Conservation (phyloP, 1,140 invertebrate genomes). For the Drosophila chauvacae region DNA sequence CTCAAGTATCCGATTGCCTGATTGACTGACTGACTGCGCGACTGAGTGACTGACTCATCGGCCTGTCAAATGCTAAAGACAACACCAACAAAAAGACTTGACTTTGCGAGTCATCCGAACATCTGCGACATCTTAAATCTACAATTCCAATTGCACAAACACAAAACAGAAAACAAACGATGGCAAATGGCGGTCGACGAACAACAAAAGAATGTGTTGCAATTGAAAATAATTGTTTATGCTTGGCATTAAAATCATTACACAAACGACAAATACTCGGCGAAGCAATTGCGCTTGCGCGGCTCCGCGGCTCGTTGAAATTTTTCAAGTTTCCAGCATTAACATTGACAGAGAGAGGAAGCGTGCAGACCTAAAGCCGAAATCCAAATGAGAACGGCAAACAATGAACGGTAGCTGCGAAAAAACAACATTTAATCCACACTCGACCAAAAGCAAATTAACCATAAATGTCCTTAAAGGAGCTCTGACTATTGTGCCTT, state of each 20-base stretch:
- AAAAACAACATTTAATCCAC: slow-evolving; percentile 12
- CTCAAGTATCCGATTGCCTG: slow-evolving; percentile 27
- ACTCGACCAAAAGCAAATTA: slow-evolving; percentile 13
- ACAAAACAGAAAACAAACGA: slow-evolving; percentile 40
- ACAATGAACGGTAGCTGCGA: slow-evolving; percentile 57
- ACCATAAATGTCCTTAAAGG: slow-evolving; percentile 8
- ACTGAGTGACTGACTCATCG: slow-evolving; percentile 53
- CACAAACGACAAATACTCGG: slow-evolving; percentile 61
- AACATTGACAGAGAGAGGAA: slow-evolving; percentile 77
- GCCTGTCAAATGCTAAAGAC: slow-evolving; percentile 28
- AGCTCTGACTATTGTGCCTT: not conserved
- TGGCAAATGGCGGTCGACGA: slow-evolving; percentile 60
- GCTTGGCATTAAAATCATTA: slow-evolving; percentile 79
- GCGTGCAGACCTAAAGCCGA: slow-evolving; percentile 42
- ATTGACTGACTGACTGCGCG: slow-evolving; percentile 45
- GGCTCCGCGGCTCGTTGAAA: slow-evolving; percentile 28
- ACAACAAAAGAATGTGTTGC: slow-evolving; percentile 79
- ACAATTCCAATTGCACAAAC: slow-evolving; percentile 67
- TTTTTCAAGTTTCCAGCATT: slow-evolving; percentile 72
- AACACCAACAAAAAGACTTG: not conserved
- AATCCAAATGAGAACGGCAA: slow-evolving; percentile 60
- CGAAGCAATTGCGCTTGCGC: slow-evolving; percentile 14
- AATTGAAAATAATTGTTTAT: slow-evolving; percentile 81
- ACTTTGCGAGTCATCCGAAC: slow-evolving; percentile 50
- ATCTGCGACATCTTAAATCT: slow-evolving; percentile 73